Evolutionary conservation across 1,140 invertebrate species (phyloP).

Genomic region (Mycetomoellerius zeteki): DNA sequence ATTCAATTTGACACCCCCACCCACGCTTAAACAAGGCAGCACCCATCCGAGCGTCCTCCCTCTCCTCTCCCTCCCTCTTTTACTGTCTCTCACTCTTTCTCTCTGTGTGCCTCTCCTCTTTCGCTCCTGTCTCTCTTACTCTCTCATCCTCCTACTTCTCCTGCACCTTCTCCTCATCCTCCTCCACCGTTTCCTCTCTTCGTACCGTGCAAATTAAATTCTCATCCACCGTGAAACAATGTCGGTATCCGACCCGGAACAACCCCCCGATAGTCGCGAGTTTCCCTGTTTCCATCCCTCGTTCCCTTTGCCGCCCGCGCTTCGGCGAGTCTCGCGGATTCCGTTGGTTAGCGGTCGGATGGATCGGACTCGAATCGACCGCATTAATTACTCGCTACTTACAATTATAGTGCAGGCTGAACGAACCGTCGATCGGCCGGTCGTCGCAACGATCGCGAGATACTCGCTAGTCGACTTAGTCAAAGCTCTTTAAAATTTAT

Average conservation of each 20-base stretch:
- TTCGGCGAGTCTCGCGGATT: conserved; percentile 54
- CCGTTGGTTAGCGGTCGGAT: conserved; percentile 78
- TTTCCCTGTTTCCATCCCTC: conserved; percentile 19
- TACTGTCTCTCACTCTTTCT: conserved; percentile 8
- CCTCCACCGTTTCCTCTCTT: conserved; percentile 61
- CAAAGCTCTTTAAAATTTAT: background rate
- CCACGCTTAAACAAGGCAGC: conserved; percentile 86
- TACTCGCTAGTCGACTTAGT: conserved; percentile 45
- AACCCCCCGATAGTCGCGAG: conserved; percentile 64
- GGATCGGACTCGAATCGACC: conserved; percentile 78
- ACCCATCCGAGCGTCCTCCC: conserved; percentile 75
- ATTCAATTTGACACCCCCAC: conserved; percentile 87
- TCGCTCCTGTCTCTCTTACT: conserved; percentile 42
- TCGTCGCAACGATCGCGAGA: conserved; percentile 54
- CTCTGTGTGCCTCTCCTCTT: conserved; percentile 55
- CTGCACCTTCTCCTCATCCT: conserved; percentile 22
- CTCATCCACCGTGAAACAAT: conserved; percentile 87
- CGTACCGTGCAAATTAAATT: conserved; percentile 85
- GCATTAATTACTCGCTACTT: conserved; percentile 84
- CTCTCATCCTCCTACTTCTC: conserved; percentile 23
- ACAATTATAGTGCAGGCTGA: conserved; percentile 76
- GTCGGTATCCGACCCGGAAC: conserved; percentile 78
- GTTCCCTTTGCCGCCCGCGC: background rate
- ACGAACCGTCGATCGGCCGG: conserved; percentile 36
- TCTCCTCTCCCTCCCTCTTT: background rate